Evolutionary conservation across 2,113 vertebrate genomes (phyloP), one percentile per base, ranked within the genome.

Genomic region (Vicugna pacos): DNA sequence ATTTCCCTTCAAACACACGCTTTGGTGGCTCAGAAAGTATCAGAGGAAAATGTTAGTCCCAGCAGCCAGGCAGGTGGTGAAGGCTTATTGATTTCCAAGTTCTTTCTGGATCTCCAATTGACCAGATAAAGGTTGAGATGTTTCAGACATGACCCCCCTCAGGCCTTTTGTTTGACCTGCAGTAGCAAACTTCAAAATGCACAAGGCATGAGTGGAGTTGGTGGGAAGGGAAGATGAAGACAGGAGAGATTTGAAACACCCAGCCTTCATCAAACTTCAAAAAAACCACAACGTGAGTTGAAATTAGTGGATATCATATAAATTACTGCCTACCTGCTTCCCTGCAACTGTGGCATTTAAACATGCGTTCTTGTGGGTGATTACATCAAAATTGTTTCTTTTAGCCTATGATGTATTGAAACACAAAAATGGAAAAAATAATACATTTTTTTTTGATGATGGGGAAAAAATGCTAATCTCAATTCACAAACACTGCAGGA

Each of bases 401-500:
- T 65, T 87, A 48, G 8, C 50, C 52, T 82, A 46, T 9, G 4
- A 50, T 60, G 22, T 30, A 62, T 12, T 46, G 30, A 97, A 97
- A 52, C 46, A 96, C 54, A 87, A 77, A 92, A 94, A 84, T 92
- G 24, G 46, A 79, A 58, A 89, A 91, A 80, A 54, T 65, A 95
- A 92, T 84, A 65, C n/a, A 77, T 67, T 24, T 69, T 52, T 91
- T 82, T 58, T 14, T 54, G 6, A 28, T 83, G n/a, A 72, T 72
- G 48, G 58, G 30, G 42, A 4, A 38, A 81, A 50, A 91, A 50
- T 92, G 80, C 91, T 98, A 98, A 98, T 99, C 98, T 98, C 98
- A 98, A 98, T 99, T 99, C 98, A 95, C 84, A 22, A 96, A 97
- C 98, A 97, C 98, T 54, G n/a, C 80, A 67, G 98, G 98, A 98